Evolutionary conservation across 2,888 invertebrate species (phyloP), one percentile per base, ranked within the genome.

Genomic region (Drosophila paramelanica): DNA sequence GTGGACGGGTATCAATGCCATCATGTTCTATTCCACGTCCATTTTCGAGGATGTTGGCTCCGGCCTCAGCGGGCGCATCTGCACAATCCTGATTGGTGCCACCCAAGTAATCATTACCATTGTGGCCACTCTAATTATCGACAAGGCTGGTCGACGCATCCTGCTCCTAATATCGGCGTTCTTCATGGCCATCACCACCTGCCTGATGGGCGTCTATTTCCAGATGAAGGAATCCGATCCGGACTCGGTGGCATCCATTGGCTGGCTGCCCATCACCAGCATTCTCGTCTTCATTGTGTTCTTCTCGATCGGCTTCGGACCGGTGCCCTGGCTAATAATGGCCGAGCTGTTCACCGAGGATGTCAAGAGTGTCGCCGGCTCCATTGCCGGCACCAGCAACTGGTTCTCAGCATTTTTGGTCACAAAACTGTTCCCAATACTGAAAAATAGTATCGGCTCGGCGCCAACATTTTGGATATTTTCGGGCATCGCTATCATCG

Each of bases 251-350:
- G 81, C 91, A 7, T 83, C 93, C 5, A 92, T 96, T 3, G 93
- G 94, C 0, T 97, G 96, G 95, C 89, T 97, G 53, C 97, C 97
- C 0, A 91, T 97, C 2, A 79, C 94, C 1, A 94, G 95, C 41
- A 92, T 97, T 1, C 95, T 96, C 23, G 68, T 96, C 5, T 97
- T 96, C 90, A 95, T 97, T 10, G 91, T 96, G 10, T 94, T 96
- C 13, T 97, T 97, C 92, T 96, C 96, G 0, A 87, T 97, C 14
- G 97, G 97, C 46, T 95, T 95, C 81, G 97, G 97, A 0, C 97
- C 97, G 0, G 96, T 97, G 39, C 97, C 97, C 0, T 91, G 91
- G 91, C 94, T 97, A 93, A 95, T 91, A 46, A 93, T 95, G 86
- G 94, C 96, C 0, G 97, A 97, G 90, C 93, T 97, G 17, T 96